phyloP scores from a whole-genome alignment of 2,797 vertebrate genomes.

The Tadarida brasiliensis region DNA sequence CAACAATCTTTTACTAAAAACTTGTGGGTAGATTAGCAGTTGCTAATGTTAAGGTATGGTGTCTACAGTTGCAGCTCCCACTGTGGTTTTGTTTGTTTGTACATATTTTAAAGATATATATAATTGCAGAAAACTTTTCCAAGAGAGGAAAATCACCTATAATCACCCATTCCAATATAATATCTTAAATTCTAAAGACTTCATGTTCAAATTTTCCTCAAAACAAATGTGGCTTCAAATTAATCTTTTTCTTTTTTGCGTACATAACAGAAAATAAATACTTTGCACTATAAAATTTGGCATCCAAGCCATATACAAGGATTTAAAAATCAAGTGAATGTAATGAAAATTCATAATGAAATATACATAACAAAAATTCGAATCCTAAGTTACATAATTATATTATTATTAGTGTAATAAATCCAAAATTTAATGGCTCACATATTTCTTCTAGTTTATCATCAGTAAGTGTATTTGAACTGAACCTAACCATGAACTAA shows the following conservation, averaged over 20 bases:
- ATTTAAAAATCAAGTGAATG: constrained; percentile 35
- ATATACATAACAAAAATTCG: constrained; percentile 1
- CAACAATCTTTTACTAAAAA: neutral
- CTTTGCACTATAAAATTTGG: neutral
- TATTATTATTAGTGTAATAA: constrained; percentile 32
- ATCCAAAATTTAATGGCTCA: neutral
- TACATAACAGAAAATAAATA: constrained; percentile 16
- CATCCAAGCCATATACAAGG: neutral
- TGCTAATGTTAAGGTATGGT: neutral
- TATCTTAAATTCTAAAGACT: neutral
- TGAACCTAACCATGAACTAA: neutral
- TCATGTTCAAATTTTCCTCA: constrained; percentile 38
- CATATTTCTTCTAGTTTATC: constrained; percentile 31
- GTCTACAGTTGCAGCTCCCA: neutral
- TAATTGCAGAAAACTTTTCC: neutral
- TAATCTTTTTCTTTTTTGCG: constrained; percentile 23
- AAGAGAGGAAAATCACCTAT: neutral
- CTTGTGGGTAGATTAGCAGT: neutral
- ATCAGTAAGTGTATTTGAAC: constrained; percentile 1
- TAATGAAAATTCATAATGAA: neutral
- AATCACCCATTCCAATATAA: neutral
- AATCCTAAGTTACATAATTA: neutral
- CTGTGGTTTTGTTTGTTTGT: neutral
- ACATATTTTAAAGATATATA: neutral
- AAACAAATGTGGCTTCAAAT: constrained; percentile 15